Evolutionary conservation across 2,888 invertebrate species (phyloP).

Genomic region (Scaptomyza cyrtandrae): DNA sequence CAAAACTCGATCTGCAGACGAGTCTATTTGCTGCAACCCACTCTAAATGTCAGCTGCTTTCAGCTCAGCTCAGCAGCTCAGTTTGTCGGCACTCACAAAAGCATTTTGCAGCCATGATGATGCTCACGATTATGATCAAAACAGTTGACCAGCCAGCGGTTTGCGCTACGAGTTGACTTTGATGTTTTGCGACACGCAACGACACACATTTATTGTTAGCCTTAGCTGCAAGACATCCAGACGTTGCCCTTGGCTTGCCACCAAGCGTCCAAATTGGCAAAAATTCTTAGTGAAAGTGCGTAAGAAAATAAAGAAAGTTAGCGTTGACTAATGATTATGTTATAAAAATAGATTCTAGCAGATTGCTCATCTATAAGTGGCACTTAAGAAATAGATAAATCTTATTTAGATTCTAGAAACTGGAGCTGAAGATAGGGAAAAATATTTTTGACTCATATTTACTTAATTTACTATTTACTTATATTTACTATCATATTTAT

Average conservation of each 20-base stretch:
- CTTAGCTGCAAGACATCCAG: constrained; percentile 22
- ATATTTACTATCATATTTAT: background rate
- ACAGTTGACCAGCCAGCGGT: constrained; percentile 39
- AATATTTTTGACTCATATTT: too few species aligned
- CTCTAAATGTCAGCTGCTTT: constrained; percentile 27
- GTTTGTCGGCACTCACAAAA: constrained; percentile 66
- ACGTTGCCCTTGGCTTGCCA: constrained; percentile 51
- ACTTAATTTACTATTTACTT: background rate
- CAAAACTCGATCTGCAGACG: constrained; percentile 35
- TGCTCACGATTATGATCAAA: constrained; percentile 72
- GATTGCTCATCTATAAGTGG: constrained; percentile 14
- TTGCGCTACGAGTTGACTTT: constrained; percentile 47
- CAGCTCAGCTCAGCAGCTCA: constrained; percentile 8
- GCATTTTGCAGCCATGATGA: constrained; percentile 60
- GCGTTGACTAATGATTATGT: constrained; percentile 6
- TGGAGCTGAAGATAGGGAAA: too few species aligned
- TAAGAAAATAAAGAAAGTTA: constrained; percentile 8
- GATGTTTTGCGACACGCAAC: constrained; percentile 72
- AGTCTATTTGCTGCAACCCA: constrained; percentile 27
- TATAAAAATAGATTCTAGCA: background rate
- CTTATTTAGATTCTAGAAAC: too few species aligned
- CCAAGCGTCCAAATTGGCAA: constrained; percentile 44
- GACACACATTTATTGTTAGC: constrained; percentile 64
- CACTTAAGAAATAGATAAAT: background rate
- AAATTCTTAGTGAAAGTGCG: constrained; percentile 45